phyloP scores from a whole-genome alignment of 2,888 invertebrate species.

The Epistrophella euchroma region DNA sequence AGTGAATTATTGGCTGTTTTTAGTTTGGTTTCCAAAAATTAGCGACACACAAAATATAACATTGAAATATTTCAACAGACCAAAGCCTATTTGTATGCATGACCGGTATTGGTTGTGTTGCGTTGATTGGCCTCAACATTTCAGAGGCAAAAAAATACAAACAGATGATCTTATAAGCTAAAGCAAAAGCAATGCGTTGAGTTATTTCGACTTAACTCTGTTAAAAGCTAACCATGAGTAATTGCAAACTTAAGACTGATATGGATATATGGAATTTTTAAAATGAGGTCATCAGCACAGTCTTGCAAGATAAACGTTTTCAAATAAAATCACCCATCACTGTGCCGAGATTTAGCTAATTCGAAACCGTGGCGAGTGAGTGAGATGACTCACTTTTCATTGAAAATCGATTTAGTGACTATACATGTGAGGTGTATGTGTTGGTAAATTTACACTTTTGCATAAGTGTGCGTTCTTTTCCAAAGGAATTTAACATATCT shows the following conservation, averaged over 20 bases:
- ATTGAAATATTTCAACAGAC: not conserved
- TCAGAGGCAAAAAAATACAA: not conserved
- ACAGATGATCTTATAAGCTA: slow-evolving; percentile 1
- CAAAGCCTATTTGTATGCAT: slow-evolving; percentile 9
- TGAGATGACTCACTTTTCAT: too few relatives aligned
- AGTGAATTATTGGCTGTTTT: not conserved
- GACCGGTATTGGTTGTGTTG: not conserved
- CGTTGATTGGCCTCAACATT: not conserved
- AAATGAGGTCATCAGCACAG: slow-evolving; percentile 42
- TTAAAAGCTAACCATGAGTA: slow-evolving; percentile 33
- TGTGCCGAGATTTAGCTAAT: too few relatives aligned
- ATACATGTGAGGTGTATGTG: too few relatives aligned
- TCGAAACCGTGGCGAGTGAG: too few relatives aligned
- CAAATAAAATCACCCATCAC: not conserved
- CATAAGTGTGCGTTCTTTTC: too few relatives aligned
- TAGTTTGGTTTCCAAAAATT: not conserved
- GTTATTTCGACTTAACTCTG: slow-evolving; percentile 24
- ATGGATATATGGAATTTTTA: slow-evolving; percentile 34
- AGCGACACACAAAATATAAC: not conserved
- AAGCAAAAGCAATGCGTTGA: slow-evolving; percentile 1
- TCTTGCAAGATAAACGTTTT: not conserved
- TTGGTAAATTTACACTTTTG: too few relatives aligned
- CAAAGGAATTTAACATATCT: too few relatives aligned
- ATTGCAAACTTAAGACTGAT: slow-evolving; percentile 30
- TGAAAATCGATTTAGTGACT: too few relatives aligned